Base-by-base conservation (phyloP, 2,797 vertebrate genomes). In the Catostomus latipinnis region DNA sequence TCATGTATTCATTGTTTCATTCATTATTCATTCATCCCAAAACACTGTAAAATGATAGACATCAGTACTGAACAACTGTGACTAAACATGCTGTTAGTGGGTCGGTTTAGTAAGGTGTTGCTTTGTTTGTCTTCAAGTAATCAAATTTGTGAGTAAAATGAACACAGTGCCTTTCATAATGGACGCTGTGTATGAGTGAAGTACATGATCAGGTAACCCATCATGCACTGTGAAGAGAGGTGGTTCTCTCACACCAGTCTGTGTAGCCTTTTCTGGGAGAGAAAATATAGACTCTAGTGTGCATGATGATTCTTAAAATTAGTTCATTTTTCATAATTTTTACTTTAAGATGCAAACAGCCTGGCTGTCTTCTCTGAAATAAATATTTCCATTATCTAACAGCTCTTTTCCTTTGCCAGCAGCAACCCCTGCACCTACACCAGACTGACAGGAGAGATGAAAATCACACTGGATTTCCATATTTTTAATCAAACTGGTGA, bases 171-270 rank as follows among this genome's bases (percentile, higher is more conserved):
- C 74, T 71, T 67, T 76, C 67, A 72, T 75, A 71, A 46, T 14
- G 73, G 50, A 82, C 43, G 43, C 73, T 16, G 74, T 65, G 53
- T 62, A 77, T 66, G 77, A 85, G 34, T 34, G 4, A 3, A 3
- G 77, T 74, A 80, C 69, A 80, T 85, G 74, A 82, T 82, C 74
- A 82, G 70, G 83, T 82, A 72, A 82, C 56, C 66, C 74, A 66
- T 83, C 77, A 73, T 62, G 70, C 65, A 77, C 71, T 73, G 50
- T 54, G 18, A 46, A 82, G 57, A 81, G 66, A 48, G 65, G 62
- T 70, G 74, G 82, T 87, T 78, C 78, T 82, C 74, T 68, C 7
- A 6, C 74, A 73, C 57, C 50, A n/a, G 76, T 68, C 75, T 76
- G 43, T 2, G n/a, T 45, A 49, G 65, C 53, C 58, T 77, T 68